A percentile compares a stretch with the other conserved stretches of the same genome.
Evolutionary conservation across 2,113 vertebrate genomes (phyloP).

Genomic region (Hystrix brachyura): DNA sequence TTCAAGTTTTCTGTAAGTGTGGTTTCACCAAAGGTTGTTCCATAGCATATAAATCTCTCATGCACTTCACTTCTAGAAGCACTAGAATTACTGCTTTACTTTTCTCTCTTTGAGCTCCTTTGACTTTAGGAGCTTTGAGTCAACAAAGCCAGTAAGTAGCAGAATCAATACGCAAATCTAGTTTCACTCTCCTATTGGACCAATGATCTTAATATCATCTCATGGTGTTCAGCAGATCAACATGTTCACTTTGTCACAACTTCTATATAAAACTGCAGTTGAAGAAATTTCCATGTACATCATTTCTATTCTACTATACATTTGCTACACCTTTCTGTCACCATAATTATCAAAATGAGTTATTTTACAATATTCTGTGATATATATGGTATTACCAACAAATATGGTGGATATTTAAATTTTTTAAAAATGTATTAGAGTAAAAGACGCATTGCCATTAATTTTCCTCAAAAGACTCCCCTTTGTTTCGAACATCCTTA

Average conservation of each 20-base stretch:
- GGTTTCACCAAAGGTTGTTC: neutral
- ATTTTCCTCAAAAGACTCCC: neutral
- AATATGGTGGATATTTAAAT: neutral
- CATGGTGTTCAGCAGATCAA: neutral
- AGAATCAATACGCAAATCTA: constrained; percentile 25
- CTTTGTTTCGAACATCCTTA: neutral
- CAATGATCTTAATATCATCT: neutral
- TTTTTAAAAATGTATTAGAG: neutral
- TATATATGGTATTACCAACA: neutral
- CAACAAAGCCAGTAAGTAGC: neutral
- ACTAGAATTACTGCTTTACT: neutral
- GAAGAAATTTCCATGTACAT: neutral
- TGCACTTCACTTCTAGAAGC: neutral
- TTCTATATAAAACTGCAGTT: neutral
- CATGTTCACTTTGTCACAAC: neutral
- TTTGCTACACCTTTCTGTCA: neutral
- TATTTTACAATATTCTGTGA: neutral
- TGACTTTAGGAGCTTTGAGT: neutral
- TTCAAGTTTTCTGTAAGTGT: neutral
- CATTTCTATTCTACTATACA: neutral
- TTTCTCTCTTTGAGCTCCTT: neutral
- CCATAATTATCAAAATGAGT: neutral
- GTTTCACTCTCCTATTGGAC: neutral
- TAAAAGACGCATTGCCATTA: neutral
- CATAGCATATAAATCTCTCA: neutral